Base-by-base conservation (phyloP, 2,797 vertebrate species). In the Takifugu ocellatus region DNA sequence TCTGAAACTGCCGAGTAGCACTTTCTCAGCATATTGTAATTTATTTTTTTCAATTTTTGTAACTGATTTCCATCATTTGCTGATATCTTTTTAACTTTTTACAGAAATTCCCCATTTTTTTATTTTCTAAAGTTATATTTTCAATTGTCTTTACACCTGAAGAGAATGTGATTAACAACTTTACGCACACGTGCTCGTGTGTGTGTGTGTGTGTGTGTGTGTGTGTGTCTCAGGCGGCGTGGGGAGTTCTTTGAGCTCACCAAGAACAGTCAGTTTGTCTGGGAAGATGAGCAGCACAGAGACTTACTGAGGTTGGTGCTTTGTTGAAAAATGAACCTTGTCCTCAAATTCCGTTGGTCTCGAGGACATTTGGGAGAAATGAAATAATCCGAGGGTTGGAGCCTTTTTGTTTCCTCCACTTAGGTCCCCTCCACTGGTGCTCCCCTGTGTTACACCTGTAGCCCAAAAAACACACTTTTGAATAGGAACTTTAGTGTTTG, bases 191-290 rank as follows among this genome's bases (percentile, higher is more conserved):
- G 42, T 43, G 42, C 12, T 6, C 12, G 3, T 43, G 42, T 43
- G 42, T n/a, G 43, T 45, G 26, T 65, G 49, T 65, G 49, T 54
- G 43, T 59, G 51, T 66, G 51, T 52, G 24, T 49, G 21, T 66
- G 44, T 74, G 71, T 67, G 54, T 61, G 44, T 59, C 85, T 63
- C 85, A 99, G 97, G 89, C 94, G 93, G 69, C 90, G 95, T 76
- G 93, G 92, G 61, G 95, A 99, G 66, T 99, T 99, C 84, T 98
- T 99, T 65, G 95, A 98, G 77, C 91, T 98, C 71, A 92, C 96
- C 57, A 93, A 93, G 84, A 96, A 94, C 88, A 94, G 91, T 54
- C 92, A 94, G 75, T 97, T 98, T 83, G 90, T 89, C 31, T 93
- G 93, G 92, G 95, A 96, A 61, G 91, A 96, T 10, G 93, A 94